phyloP scores from a whole-genome alignment of 1,140 invertebrate species.

The Vollenhovia emeryi region DNA sequence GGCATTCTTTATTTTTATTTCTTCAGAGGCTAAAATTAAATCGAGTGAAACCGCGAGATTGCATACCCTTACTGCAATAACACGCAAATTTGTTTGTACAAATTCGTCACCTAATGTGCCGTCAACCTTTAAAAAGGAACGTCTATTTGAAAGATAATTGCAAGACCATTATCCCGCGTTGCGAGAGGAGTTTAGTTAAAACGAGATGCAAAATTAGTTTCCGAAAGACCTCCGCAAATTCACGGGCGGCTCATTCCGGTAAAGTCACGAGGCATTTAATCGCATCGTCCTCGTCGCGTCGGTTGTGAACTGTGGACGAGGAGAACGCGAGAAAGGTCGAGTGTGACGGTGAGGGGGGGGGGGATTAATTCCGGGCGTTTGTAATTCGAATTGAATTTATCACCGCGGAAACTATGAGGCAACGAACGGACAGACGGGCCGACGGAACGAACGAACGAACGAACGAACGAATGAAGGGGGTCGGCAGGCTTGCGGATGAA shows the following conservation, averaged over 20 bases:
- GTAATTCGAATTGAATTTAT: constrained; percentile 82
- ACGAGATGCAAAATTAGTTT: constrained; percentile 4
- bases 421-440: constrained; percentile 59
- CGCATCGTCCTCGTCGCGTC: neutral
- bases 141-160: neutral
- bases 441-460: constrained; percentile 4
- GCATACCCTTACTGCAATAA: neutral
- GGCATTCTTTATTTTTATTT: neutral
- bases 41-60: neutral
- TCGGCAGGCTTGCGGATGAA: constrained; percentile 77
- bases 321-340: constrained; percentile 15
- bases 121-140: neutral
- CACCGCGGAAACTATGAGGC: constrained; percentile 64
- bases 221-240: neutral
- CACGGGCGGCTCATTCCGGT: neutral
- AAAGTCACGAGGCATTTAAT: constrained; percentile 13
- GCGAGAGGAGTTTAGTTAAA: neutral
- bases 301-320: neutral
- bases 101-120: neutral
- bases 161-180: neutral
- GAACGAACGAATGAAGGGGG: constrained; percentile 48
- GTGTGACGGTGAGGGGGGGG: neutral
- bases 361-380: constrained; percentile 74
- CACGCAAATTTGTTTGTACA: neutral
- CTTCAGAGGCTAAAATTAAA: neutral